Base-by-base conservation (phyloP, 2,797 vertebrate species). In the Tolypeutes matacus region DNA sequence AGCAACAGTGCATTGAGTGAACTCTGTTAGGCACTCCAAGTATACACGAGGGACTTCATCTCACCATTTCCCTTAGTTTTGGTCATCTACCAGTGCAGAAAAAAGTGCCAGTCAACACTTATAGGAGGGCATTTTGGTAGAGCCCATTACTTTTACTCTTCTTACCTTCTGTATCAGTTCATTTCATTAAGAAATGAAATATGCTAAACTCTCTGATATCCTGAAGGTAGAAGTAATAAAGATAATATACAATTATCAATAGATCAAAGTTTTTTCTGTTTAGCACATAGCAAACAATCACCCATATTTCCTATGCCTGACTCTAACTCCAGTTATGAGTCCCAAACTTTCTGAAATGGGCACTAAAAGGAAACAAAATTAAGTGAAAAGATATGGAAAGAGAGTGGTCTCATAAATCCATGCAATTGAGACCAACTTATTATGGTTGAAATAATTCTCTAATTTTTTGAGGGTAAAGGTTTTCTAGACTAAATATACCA, bases 161-260 rank as follows among this genome's bases (percentile, higher is more conserved):
- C 60, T n/a, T 25, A 49, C 11, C 31, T 64, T 7, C 56, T 64
- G 31, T 72, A 49, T 46, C 23, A 56, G 62, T 65, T n/a, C 23
- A n/a, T 31, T 46, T 36, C 23, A 70, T 36, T 31, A 75, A 94
- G 69, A 77, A 89, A 93, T 80, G 51, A 95, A 91, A 87, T 17
- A 69, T 0, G 20, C 25, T 70, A 21, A 27, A 65, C 12, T 60
- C 39, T 60, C 78, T 70, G 56, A 65, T 85, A 75, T 80, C 84
- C 77, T 89, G 21, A 89, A 84, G 12, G 31, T 49, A 49, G 18
- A 80, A 23, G 2, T 70, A n/a, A 78, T 78, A 81, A 89, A 73
- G 60, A 84, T 34, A 36, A 76, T 53, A 49, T 12, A n/a, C 8
- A 69, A 21, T 58, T 70, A 69, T 34, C 53, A 69, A 94, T 3